Base-by-base conservation (phyloP, 2,888 invertebrate genomes). In the Drosophila cyrtoloma region DNA sequence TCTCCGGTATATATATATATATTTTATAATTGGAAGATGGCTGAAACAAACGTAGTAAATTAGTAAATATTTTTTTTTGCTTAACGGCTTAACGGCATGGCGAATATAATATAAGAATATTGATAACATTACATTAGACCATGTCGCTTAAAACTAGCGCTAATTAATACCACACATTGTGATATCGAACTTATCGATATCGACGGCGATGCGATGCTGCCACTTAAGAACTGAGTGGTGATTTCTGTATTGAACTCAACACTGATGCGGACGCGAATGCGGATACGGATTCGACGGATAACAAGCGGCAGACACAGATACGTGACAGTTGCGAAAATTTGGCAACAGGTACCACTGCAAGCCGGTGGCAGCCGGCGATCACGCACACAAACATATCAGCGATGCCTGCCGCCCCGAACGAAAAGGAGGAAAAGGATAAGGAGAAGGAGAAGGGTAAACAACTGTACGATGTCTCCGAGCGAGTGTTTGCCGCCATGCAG, bases 401-500 rank as follows among this genome's bases (percentile, higher is more conserved):
- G 7, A 57, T 57, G 57, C 57, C 26, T 47, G 16, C 39, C n/a
- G n/a, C 28, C 39, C 39, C 57, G 30, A 57, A n/a, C 5, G 57
- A 39, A 57, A 57, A 57, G 57, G 57, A 57, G 47, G 26, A 26
- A 7, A 47, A 47, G 26, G 47, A 47, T 16, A 47, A 47, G 9
- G 47, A 47, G 5, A 47, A 47, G 16, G 32, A n/a, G 56, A 75
- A 67, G 86, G 79, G 81, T 71, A 86, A 81, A 3, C 81, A 83
- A 62, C 87, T 90, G 86, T 85, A 84, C 63, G 88, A 89, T 66
- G 90, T 92, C 50, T 81, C 92, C 35, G 81, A 82, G 30, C 89
- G 92, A 28, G 93, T 93, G 1, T 94, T 93, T 79, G 89, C 88
- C 22, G 97, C 97, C 2, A 95, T 98, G 87, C 97, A 97, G 94